Percentiles rank a stretch among this genome's conserved stretches.
These are phyloP conservation scores for Eristalis intricaria DNA, from an alignment of 2,888 invertebrate genomes.

Conservation along the genomic window DNA sequence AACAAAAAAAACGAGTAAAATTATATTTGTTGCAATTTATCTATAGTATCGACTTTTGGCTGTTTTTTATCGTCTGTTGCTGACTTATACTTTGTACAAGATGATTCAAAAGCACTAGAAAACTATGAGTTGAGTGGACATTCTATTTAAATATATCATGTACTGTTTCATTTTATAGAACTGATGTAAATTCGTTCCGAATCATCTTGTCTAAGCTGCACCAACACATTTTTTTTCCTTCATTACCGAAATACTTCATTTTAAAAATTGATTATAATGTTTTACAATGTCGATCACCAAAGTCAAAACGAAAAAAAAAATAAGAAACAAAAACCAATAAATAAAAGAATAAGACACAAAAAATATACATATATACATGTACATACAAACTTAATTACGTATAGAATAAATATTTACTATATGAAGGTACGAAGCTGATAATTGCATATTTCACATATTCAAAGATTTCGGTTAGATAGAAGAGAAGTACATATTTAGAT, in stretches of 20 bases:
- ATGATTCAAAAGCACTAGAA: slow-evolving; percentile 3
- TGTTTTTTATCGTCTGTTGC: neutral
- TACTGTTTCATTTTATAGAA: neutral
- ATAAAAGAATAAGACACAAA: slow-evolving; percentile 17
- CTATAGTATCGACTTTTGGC: slow-evolving; percentile 9
- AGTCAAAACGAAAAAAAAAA: slow-evolving; percentile 4
- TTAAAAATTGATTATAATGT: neutral
- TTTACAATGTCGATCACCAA: neutral
- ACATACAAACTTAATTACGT: slow-evolving; percentile 50
- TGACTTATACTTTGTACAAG: slow-evolving; percentile 9
- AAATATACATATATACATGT: slow-evolving; percentile 31
- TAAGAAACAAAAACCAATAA: slow-evolving; percentile 2
- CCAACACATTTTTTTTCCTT: too few species aligned
- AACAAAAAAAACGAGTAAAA: slow-evolving; percentile 18
- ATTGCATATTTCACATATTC: slow-evolving; percentile 50
- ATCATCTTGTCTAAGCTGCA: slow-evolving; percentile 11
- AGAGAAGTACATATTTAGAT: slow-evolving; percentile 45
- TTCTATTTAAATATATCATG: neutral
- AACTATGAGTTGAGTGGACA: neutral
- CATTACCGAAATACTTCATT: neutral
- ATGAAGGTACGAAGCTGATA: slow-evolving; percentile 62
- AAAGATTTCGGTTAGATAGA: slow-evolving; percentile 55
- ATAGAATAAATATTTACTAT: slow-evolving; percentile 27
- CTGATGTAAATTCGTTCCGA: neutral
- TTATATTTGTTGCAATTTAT: slow-evolving; percentile 38